A percentile compares a stretch with the other conserved stretches of the same genome.
Evolutionary conservation across 1,140 invertebrate species (phyloP).

Genomic region (Rhynchophorus ferrugineus): DNA sequence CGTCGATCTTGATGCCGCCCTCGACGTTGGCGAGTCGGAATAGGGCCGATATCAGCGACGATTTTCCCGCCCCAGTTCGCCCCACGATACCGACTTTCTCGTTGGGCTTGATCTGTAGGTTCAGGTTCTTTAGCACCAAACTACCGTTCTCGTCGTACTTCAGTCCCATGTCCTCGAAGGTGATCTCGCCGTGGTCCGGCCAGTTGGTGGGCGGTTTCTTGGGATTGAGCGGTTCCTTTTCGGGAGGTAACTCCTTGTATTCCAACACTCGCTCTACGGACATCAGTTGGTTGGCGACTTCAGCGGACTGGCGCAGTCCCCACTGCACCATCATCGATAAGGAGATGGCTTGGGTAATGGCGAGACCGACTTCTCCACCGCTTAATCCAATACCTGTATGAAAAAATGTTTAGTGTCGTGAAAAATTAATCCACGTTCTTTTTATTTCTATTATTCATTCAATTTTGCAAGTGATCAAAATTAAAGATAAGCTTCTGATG

Average conservation of each 20-base stretch:
- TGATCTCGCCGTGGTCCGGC: conserved; percentile 42
- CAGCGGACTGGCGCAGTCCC: conserved; percentile 64
- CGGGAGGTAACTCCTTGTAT: conserved; percentile 56
- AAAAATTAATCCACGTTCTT: no score
- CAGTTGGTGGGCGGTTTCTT: conserved; percentile 38
- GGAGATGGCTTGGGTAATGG: conserved; percentile 49
- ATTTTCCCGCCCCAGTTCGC: conserved; percentile 78
- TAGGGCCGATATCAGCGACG: conserved; percentile 65
- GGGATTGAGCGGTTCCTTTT: conserved; percentile 46
- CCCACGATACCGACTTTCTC: conserved; percentile 73
- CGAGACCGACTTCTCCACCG: conserved; percentile 52
- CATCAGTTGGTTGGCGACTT: conserved; percentile 74
- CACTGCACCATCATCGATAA: conserved; percentile 58
- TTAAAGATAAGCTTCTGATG: no score
- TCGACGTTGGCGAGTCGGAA: conserved; percentile 60
- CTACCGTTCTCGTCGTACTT: conserved; percentile 46
- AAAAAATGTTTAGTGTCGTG: no score
- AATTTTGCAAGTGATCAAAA: no score
- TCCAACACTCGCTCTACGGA: conserved; percentile 72
- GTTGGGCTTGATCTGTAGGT: conserved; percentile 52
- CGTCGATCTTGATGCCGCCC: conserved; percentile 67
- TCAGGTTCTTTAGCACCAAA: conserved; percentile 52
- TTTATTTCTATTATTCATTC: no score
- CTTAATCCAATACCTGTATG: conserved; percentile 28
- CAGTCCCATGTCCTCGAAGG: conserved; percentile 47